Evolutionary conservation across 2,113 vertebrate species (phyloP), one percentile per base, ranked within the genome.

Genomic region (Petrocephalus microphthalmus): DNA sequence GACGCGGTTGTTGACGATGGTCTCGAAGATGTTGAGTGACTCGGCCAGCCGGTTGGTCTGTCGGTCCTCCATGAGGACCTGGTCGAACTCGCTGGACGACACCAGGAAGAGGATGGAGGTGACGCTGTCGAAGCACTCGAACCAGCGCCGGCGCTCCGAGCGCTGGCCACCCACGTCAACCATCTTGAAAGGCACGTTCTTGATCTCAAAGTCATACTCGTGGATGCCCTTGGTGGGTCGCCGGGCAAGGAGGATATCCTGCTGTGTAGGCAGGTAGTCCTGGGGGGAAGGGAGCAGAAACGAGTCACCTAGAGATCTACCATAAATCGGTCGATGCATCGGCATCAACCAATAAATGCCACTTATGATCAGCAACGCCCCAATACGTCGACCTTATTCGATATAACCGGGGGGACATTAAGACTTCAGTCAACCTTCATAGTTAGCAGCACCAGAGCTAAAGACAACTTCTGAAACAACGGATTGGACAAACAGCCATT

Each of bases 161-260:
- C 97, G 90, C 49, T 97, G 97, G 0, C 97, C 97, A 0, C 97
- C 97, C n/a, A 97, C 97, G 0, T 97, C 97, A 17, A 97, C 97
- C 97, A 97, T 97, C 89, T 97, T 97, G 92, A 97, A 97, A 86
- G 97, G 97, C 87, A 97, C 97, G n/a, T 97, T 97, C 86, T 97
- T 97, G 86, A 97, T 97, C 71, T 97, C 96, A 22, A 97, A 97
- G 94, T 97, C 94, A 53, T 97, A 97, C 92, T 97, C 97, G 0
- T 97, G 96, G 42, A 97, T 97, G 85, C 97, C 97, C 91, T 97
- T 97, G 29, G 97, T 97, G 87, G 97, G 97, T 84, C 94, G 96
- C 64, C 97, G 94, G 86, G 97, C 97, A 91, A 97, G 94, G 78
- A 97, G 93, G 64, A 97, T 97, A 19, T 97, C 97, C 93, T 97